These are phyloP conservation scores for Empidonax traillii DNA, from an alignment of 2,113 vertebrate genomes.

Conservation along the genomic window DNA sequence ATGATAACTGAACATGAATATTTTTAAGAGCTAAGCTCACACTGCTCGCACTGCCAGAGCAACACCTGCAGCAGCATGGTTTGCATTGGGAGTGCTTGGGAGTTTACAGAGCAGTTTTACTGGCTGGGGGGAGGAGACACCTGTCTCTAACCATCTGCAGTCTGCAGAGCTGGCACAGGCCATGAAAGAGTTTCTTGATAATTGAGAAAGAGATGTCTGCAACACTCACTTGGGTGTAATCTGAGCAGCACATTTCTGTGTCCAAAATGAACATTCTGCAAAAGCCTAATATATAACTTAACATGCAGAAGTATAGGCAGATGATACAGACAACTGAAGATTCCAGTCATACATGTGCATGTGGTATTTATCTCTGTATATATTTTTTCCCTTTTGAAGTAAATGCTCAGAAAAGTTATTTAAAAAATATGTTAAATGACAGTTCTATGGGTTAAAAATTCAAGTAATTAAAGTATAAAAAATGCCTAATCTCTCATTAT, in stretches of 20 bases:
- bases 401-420: background rate
- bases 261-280: background rate
- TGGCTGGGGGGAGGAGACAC: background rate
- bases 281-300: background rate
- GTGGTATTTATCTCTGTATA: rapidly evolving
- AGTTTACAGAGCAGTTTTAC: background rate
- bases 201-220: background rate
- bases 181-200: background rate
- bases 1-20: background rate
- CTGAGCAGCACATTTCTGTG: background rate
- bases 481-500: background rate
- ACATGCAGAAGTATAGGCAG: background rate
- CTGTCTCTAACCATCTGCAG: background rate
- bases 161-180: background rate
- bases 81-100: background rate
- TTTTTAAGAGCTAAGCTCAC: background rate
- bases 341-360: background rate
- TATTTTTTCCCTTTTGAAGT: background rate
- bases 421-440: background rate
- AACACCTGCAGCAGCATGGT: background rate
- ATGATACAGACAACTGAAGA: background rate
- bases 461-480: background rate
- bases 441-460: background rate
- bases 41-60: background rate
- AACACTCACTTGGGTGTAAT: background rate